A percentile compares a stretch with the other conserved stretches of the same genome.
Evolutionary conservation across 2,113 vertebrate genomes (phyloP).

Genomic region (Dipodomys stephensi): DNA sequence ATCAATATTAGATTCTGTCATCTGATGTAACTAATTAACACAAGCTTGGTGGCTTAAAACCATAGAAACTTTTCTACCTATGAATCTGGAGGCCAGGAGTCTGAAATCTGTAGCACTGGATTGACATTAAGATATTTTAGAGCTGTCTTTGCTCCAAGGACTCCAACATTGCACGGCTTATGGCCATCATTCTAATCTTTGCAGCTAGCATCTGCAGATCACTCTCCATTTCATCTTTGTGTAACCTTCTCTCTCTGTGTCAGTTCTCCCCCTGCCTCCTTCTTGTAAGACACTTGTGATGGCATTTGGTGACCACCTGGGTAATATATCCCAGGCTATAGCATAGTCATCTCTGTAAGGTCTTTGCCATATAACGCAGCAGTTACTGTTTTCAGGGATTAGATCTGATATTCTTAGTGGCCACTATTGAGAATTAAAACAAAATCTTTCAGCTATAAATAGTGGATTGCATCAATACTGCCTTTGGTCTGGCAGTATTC

Average conservation of each 20-base stretch:
- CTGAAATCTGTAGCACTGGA: background rate
- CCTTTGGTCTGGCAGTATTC: no score
- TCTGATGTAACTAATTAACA: background rate
- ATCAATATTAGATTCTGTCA: background rate
- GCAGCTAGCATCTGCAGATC: background rate
- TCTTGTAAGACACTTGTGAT: background rate
- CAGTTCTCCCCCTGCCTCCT: background rate
- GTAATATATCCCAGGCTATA: background rate
- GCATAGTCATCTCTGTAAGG: background rate
- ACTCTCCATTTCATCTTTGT: background rate
- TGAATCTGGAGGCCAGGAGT: background rate
- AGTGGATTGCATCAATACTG: no score
- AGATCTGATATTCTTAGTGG: background rate
- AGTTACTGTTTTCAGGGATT: background rate
- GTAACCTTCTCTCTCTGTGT: background rate
- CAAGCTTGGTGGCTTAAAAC: background rate
- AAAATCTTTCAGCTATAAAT: background rate
- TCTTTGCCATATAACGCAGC: background rate
- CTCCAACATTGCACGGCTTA: background rate
- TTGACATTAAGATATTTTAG: background rate
- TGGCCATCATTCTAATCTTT: background rate
- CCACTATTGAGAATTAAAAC: background rate
- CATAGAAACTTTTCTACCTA: background rate
- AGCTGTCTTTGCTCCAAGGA: background rate
- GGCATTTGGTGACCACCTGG: background rate